Base-by-base conservation (phyloP, 1,140 invertebrate genomes). In the Fopius arisanus region DNA sequence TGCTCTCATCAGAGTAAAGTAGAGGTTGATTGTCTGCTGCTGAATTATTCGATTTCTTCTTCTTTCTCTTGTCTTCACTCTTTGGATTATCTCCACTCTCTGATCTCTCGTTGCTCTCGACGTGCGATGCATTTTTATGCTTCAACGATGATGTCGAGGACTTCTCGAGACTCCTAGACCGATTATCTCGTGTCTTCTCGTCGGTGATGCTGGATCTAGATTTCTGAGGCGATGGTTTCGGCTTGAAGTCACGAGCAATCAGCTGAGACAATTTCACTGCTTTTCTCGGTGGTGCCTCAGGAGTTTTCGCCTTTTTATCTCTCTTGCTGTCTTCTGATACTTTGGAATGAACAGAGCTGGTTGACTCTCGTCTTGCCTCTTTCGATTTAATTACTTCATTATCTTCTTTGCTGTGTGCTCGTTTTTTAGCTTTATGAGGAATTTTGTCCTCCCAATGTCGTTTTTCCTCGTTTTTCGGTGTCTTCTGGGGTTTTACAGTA, bases 1-100 rank as follows among this genome's bases (percentile, higher is more conserved):
- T 86, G 75, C 84, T 86, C 3, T 86, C 86, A 14, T 86, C 84
- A 0, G 84, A 84, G 43, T 86, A 86, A 59, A 86, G 37, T 16
- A 68, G 6, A 14, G 5, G 21, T 6, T 6, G 48, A 10, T 10
- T 21, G 1, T 59, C 54, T 26, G 19, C 6, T 12, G 54, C 1
- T 51, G 16, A 0, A 2, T 23, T 54, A 26, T 19, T 59, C n/a
- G 6, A 19, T n/a, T 43, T 43, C 19, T 28, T 59, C 54, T 14
- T 23, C 23, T 28, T 59, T 2, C 3, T 7, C 54, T 28, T 51
- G 26, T 28, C 19, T 28, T 54, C 40, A 41, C 1, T 2, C n/a
- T n/a, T n/a, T 51, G 23, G 1, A 69, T 28, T 48, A n/a, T n/a
- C n/a, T n/a, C n/a, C 21, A 51, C 28, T n/a, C n/a, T 48, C 33